Evolutionary conservation across 2,113 vertebrate genomes (phyloP), one percentile per base, ranked within the genome.

Genomic region (Malurus cyaneus): DNA sequence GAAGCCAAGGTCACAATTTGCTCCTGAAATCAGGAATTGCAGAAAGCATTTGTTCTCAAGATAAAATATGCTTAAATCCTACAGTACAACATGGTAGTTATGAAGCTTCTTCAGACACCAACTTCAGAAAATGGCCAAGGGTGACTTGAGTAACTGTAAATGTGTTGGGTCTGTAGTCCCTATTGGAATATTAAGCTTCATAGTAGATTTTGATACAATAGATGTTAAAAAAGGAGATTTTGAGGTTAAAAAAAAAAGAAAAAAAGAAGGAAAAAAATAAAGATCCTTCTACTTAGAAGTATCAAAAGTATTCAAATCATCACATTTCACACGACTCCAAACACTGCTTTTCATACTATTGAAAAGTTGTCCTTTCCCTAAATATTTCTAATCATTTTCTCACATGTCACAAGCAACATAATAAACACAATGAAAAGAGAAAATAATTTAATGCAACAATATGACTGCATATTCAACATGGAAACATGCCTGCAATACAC

Each of bases 141-240:
- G 53, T 80, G 24, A 95, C 93, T 8, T 77, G 54, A 96, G 29
- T 71, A 94, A 94, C 44, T 87, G 41, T 91, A 91, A 94, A 95
- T 59, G 29, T 64, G 64, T 80, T 90, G 91, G 44, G 32, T 81
- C 9, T 74, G 70, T 29, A 93, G 80, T 66, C 52, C 82, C 57
- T 84, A 86, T 7, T 92, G 47, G 41, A 96, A 96, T 95, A 94
- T 72, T 95, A 96, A 97, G n/a, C 29, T 73, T 77, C 61, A 50
- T 39, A 82, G 34, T 29, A 87, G 44, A 80, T 21, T 96, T 84
- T 11, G 5, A 74, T 83, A 80, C 5, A 94, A 73, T 17, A 96
- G 73, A 96, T 85, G 69, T 18, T 73, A 44, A 28, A 88, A 56
- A 66, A 86, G 1, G 12, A 92, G 14, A 82, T 57, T 74, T 88